These are phyloP conservation scores for Distichodus sexfasciatus DNA, from an alignment of 2,797 vertebrate genomes.

Conservation along the genomic window DNA sequence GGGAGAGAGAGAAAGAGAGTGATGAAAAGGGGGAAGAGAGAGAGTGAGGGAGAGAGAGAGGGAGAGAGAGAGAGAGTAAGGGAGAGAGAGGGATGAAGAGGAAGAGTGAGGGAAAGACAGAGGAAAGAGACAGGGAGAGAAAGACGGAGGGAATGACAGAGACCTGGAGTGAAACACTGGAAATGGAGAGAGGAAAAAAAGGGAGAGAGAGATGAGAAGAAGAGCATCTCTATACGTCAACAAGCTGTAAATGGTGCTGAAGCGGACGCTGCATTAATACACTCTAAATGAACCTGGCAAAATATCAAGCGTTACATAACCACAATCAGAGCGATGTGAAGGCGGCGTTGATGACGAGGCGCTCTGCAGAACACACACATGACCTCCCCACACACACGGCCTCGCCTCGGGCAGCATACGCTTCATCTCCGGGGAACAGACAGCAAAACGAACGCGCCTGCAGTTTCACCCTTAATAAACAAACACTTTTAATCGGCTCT, in stretches of 20 bases:
- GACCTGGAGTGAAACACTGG: conserved; percentile 48
- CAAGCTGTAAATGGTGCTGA: too few species aligned
- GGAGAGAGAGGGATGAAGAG: conserved; percentile 45
- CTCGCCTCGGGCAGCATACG: conserved; percentile 45
- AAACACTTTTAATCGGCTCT: conserved; percentile 12
- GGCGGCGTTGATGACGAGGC: too few species aligned
- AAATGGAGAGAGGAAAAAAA: conserved; percentile 45
- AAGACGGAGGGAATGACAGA: conserved; percentile 47
- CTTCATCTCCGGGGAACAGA: conserved; percentile 28
- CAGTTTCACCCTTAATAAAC: conserved; percentile 27
- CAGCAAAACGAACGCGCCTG: conserved; percentile 27
- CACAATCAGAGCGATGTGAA: conserved; percentile 73
- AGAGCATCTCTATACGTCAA: conserved; percentile 75
- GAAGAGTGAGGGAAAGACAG: conserved; percentile 14
- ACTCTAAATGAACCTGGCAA: conserved; percentile 70
- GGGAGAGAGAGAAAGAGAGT: conserved; percentile 49
- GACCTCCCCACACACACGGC: too few species aligned
- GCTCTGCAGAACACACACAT: too few species aligned
- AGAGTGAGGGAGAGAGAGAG: conserved; percentile 51
- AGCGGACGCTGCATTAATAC: conserved; percentile 62
- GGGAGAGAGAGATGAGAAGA: conserved; percentile 58
- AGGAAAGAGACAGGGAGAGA: neutral
- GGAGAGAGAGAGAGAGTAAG: conserved; percentile 43
- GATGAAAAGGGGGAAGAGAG: too few species aligned
- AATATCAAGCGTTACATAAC: conserved; percentile 66